phyloP scores from a whole-genome alignment of 1,140 invertebrate species.

The Drosophila littoralis region DNA sequence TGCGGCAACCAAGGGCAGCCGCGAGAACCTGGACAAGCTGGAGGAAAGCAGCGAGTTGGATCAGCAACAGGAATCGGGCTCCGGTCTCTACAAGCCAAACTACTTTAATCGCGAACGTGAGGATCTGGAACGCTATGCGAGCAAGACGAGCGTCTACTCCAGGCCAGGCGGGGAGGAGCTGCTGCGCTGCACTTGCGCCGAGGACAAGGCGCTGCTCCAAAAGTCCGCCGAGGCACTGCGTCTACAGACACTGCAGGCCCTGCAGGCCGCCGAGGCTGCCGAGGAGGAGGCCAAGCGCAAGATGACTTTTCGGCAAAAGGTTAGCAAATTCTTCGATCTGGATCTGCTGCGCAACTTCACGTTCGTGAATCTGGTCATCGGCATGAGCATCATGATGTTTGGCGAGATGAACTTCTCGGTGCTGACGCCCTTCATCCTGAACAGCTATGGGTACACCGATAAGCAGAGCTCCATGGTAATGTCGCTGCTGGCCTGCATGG shows the following conservation, averaged over 20 bases:
- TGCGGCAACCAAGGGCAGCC: conserved; percentile 35
- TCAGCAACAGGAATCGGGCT: conserved; percentile 62
- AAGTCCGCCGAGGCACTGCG: conserved; percentile 58
- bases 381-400: conserved; percentile 88
- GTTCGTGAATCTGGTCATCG: conserved; percentile 88
- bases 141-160: conserved; percentile 70
- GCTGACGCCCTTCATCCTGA: conserved; percentile 88
- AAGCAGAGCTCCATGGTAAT: conserved; percentile 86
- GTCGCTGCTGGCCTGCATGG: conserved; percentile 87
- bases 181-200: conserved; percentile 70
- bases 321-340: conserved; percentile 88
- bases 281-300: conserved; percentile 69
- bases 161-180: conserved; percentile 50
- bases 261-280: conserved; percentile 30
- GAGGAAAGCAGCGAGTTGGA: conserved; percentile 26
- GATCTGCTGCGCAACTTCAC: conserved; percentile 88
- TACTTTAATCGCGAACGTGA: conserved; percentile 85
- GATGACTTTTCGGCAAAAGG: conserved; percentile 85
- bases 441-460: conserved; percentile 86
- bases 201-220: conserved; percentile 67
- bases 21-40: conserved; percentile 60
- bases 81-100: conserved; percentile 69
- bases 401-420: conserved; percentile 89
- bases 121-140: conserved; percentile 64
- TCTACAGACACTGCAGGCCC: conserved; percentile 23